phyloP scores from a whole-genome alignment of 2,888 invertebrate species.

The Xestia c-nigrum region DNA sequence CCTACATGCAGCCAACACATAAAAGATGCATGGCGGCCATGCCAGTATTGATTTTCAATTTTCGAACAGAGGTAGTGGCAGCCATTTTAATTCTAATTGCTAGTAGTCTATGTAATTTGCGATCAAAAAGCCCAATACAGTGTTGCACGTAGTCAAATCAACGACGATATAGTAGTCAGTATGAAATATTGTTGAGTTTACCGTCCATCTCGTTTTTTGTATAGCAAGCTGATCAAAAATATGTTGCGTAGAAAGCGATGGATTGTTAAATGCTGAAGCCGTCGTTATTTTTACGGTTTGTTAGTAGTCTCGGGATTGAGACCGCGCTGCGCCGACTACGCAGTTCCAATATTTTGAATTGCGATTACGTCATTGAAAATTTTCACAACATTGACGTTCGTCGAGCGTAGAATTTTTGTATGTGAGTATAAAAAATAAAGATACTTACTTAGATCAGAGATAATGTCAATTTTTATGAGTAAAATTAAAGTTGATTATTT shows the following conservation, averaged over 20 bases:
- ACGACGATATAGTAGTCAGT: not conserved
- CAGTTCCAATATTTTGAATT: slow-evolving; percentile 62
- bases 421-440: not conserved
- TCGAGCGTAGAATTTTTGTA: slow-evolving; percentile 1
- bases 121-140: slow-evolving; percentile 54
- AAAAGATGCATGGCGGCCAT: slow-evolving; percentile 22
- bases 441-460: not conserved
- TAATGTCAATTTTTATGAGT: not conserved
- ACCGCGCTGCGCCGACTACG: slow-evolving; percentile 53
- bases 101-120: slow-evolving; percentile 31
- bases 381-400: slow-evolving; percentile 25
- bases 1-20: slow-evolving; percentile 31
- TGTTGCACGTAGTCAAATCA: slow-evolving; percentile 24
- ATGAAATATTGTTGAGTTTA: slow-evolving; percentile 13
- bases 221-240: not conserved
- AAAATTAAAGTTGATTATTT: not conserved
- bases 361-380: slow-evolving; percentile 53
- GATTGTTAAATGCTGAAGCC: slow-evolving; percentile 5
- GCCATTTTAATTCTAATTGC: slow-evolving; percentile 14
- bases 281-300: slow-evolving; percentile 21
- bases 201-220: slow-evolving; percentile 39
- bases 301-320: slow-evolving; percentile 20
- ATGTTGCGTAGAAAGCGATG: slow-evolving; percentile 12
- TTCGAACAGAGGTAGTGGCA: slow-evolving; percentile 15
- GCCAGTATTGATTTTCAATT: slow-evolving; percentile 50